Percentiles rank a stretch among this genome's conserved stretches.
Evolutionary conservation across 2,888 invertebrate species (phyloP).

Genomic region (Bimastos eiseni): DNA sequence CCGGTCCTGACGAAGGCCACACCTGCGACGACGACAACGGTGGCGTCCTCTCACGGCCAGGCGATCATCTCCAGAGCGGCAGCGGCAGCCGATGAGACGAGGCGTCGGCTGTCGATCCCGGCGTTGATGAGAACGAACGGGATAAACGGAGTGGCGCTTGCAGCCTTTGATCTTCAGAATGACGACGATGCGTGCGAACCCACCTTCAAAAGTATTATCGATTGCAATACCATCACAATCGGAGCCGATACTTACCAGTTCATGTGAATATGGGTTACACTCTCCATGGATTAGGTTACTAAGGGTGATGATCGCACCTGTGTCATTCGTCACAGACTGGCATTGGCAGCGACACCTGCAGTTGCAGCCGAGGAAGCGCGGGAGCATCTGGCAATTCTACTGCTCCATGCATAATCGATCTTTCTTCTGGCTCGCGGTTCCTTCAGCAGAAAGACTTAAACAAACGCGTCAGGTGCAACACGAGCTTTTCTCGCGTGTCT

Average conservation of each 20-base stretch:
- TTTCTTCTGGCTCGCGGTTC: not conserved
- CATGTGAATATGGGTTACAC: not conserved
- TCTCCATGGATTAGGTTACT: not conserved
- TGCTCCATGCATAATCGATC: not conserved
- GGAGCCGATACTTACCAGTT: constrained; percentile 2
- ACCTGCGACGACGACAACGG: not conserved
- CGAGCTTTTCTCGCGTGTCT: not conserved
- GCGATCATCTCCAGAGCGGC: not conserved
- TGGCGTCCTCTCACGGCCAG: not conserved
- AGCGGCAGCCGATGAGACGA: not conserved
- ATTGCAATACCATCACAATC: not conserved
- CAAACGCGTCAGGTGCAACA: not conserved
- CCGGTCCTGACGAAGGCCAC: not conserved
- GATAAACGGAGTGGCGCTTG: constrained; percentile 35
- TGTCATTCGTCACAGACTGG: not conserved
- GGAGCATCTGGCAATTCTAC: not conserved
- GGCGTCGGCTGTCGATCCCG: constrained; percentile 20
- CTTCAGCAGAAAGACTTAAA: not conserved
- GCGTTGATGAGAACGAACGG: constrained; percentile 27
- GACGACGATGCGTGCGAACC: constrained; percentile 20
- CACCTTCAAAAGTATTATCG: constrained; percentile 21
- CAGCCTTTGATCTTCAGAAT: constrained; percentile 34
- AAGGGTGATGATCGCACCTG: not conserved
- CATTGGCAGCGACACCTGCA: not conserved
- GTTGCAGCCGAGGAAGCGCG: not conserved